Percentiles rank a stretch among this genome's conserved stretches.
phyloP scores from a whole-genome alignment of 1,140 invertebrate genomes.

The Orchestia grillus region DNA sequence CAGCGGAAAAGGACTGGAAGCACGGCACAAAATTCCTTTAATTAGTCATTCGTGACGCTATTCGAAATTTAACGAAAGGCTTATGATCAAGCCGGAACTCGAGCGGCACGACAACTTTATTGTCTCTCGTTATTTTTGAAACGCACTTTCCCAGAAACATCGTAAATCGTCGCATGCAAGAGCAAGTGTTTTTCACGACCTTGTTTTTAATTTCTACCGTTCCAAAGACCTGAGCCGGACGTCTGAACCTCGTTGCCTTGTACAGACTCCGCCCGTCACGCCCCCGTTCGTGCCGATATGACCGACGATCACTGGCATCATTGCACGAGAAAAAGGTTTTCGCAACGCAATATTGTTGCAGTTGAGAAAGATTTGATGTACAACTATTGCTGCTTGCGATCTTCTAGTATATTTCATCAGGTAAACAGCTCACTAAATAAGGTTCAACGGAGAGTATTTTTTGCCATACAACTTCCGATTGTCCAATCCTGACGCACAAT shows the following conservation, averaged over 20 bases:
- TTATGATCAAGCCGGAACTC: background rate
- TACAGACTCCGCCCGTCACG: background rate
- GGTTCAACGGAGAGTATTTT: background rate
- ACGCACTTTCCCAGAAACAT: background rate
- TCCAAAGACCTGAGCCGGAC: background rate
- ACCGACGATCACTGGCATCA: background rate
- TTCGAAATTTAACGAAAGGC: background rate
- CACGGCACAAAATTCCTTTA: background rate
- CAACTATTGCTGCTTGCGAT: background rate
- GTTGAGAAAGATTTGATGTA: background rate
- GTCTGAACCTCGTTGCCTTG: background rate
- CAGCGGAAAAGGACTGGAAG: background rate
- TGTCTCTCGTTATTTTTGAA: background rate
- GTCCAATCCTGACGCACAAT: background rate
- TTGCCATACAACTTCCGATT: background rate
- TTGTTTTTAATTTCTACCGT: background rate
- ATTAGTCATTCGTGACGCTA: background rate
- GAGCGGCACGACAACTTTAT: background rate
- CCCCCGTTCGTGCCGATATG: background rate
- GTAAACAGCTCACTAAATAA: background rate
- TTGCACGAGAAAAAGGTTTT: background rate
- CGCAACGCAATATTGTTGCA: constrained; percentile 6
- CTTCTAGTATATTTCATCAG: background rate
- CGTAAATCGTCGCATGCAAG: background rate
- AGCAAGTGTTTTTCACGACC: background rate